A percentile compares a stretch with the other conserved stretches of the same genome.
phyloP scores from a whole-genome alignment of 2,888 invertebrate species.

The Ceratothoa steindachneri region DNA sequence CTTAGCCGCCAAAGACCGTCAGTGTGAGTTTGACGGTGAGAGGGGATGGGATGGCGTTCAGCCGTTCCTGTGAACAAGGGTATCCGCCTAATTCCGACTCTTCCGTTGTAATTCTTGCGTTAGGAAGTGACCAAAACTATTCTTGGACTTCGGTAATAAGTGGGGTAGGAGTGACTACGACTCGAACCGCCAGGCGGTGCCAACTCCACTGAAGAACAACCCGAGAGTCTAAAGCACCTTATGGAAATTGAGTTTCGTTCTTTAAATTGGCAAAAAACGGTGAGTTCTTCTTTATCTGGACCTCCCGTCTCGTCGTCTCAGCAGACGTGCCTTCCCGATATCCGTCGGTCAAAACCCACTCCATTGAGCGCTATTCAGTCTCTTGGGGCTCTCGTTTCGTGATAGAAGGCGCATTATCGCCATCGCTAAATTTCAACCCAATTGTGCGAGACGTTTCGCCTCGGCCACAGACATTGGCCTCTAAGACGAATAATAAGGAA shows the following conservation, averaged over 20 bases:
- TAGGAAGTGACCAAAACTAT: not conserved
- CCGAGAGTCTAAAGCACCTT: not conserved
- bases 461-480: too few species aligned
- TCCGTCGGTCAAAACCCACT: too few species aligned
- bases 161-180: not conserved
- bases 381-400: too few species aligned
- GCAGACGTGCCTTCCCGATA: too few species aligned
- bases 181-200: not conserved
- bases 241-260: not conserved
- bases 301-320: too few species aligned
- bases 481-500: too few species aligned
- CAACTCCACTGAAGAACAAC: not conserved
- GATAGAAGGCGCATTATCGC: too few species aligned
- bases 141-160: not conserved
- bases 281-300: too few species aligned
- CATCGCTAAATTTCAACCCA: too few species aligned
- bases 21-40: not conserved
- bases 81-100: not conserved
- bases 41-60: not conserved
- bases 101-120: not conserved
- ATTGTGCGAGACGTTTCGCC: too few species aligned
- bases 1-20: too few species aligned
- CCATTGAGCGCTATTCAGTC: too few species aligned
- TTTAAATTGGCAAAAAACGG: not conserved
- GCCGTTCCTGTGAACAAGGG: not conserved